Evolutionary conservation across 2,888 invertebrate genomes (phyloP).

Genomic region (Prenolepis imparis): DNA sequence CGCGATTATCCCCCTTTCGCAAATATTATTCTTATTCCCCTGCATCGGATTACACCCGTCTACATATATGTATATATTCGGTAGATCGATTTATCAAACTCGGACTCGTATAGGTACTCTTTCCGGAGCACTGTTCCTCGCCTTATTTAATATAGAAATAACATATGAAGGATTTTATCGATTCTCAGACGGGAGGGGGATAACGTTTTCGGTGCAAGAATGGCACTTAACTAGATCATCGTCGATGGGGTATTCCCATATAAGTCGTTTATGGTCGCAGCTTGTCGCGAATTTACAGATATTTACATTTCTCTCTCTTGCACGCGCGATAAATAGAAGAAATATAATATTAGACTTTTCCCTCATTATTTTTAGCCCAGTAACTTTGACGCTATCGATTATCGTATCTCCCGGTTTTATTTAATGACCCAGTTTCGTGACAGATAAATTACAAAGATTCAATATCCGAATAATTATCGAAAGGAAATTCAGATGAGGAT

Average conservation of each 20-base stretch:
- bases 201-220: background rate
- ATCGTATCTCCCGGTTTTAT: constrained; percentile 37
- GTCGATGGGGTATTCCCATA: background rate
- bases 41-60: constrained; percentile 18
- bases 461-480: constrained; percentile 42
- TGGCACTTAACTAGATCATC: background rate
- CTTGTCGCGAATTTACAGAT: background rate
- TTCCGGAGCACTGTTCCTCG: background rate
- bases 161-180: constrained; percentile 15
- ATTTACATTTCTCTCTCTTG: background rate
- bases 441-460: constrained; percentile 17
- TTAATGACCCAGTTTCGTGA: constrained; percentile 51
- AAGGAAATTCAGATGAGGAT: constrained; percentile 26
- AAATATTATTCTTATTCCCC: constrained; percentile 50
- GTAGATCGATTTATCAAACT: constrained; percentile 37
- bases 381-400: constrained; percentile 38
- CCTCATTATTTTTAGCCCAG: constrained; percentile 34
- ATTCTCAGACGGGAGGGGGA: background rate
- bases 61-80: background rate
- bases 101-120: constrained; percentile 27
- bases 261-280: background rate
- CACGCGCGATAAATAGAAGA: background rate
- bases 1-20: constrained; percentile 51
- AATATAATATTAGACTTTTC: constrained; percentile 36
- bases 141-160: constrained; percentile 20